phyloP scores from a whole-genome alignment of 2,797 vertebrate species.

The Gobio occitaniae region DNA sequence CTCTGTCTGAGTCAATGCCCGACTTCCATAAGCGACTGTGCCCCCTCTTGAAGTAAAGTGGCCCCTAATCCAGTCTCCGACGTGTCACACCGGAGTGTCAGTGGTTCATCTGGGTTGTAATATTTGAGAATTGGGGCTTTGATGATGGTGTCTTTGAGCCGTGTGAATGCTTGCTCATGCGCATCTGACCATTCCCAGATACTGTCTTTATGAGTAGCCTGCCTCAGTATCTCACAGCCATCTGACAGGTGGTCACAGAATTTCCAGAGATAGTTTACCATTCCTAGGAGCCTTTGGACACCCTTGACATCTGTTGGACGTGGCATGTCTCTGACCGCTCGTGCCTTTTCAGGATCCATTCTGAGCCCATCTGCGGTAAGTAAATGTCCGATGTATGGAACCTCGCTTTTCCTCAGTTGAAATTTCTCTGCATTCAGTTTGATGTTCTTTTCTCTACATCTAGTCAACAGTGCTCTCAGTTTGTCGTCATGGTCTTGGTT shows the following conservation, averaged over 20 bases:
- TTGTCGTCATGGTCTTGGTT: neutral
- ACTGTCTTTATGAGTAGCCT: constrained; percentile 45
- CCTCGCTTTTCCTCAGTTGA: neutral
- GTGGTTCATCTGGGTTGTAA: neutral
- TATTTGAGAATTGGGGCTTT: constrained; percentile 47
- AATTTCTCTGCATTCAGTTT: constrained; percentile 21
- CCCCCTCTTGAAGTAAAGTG: neutral
- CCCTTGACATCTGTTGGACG: neutral
- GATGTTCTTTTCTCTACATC: neutral
- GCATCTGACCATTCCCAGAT: constrained; percentile 39
- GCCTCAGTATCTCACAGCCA: constrained; percentile 46
- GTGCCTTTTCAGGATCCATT: neutral
- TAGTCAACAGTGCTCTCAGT: neutral
- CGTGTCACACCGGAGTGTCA: constrained; percentile 47
- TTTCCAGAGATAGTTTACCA: constrained; percentile 16
- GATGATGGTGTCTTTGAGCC: constrained; percentile 38
- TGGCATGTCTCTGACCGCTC: constrained; percentile 2
- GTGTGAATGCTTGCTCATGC: constrained; percentile 13
- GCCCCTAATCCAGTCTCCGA: constrained; percentile 41
- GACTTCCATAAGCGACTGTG: no score
- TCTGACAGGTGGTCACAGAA: constrained; percentile 47
- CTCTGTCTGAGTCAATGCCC: no score
- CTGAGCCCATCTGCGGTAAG: neutral
- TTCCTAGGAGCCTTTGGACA: neutral
- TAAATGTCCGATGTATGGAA: constrained; percentile 4